Evolutionary conservation across 2,113 vertebrate genomes (phyloP), one percentile per base, ranked within the genome.

Genomic region (Notarius quadriscutis): DNA sequence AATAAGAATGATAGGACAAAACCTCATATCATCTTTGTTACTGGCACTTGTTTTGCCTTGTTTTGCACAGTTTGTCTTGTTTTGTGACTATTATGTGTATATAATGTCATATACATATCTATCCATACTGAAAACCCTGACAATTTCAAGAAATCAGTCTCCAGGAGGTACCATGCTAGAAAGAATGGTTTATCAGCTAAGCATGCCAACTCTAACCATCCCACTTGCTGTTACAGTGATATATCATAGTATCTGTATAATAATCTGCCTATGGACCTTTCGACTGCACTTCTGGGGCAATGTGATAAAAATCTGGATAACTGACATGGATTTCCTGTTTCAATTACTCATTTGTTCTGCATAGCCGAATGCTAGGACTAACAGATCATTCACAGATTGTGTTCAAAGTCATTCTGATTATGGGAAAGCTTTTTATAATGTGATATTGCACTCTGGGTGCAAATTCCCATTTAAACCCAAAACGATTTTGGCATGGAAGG

Each of bases 271-370:
- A 25, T 12, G 48, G 20, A 27, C 50, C 53, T 78, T 27, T 78
- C 6, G 27, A 15, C 48, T 65, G 34, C 1, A 63, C 12, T 67
- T 65, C 22, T 50, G 81, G 22, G 8, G 12, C 34, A 65, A n/a
- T 63, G 8, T 48, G 10, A 62, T 81, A 41, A 17, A 81, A 67
- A 83, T 83, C 82, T 67, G 48, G 25, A 53, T 69, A 27, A 83
- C 14, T 18, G 25, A 18, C 17, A 62, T 41, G 27, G 57, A 60
- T 50, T 63, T 65, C 12, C 63, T 80, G 53, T 80, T 60, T 81
- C 17, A 81, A 12, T 77, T 7, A 53, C 11, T 51, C 1, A 53
- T 77, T 77, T 77, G 74, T 77, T 22, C 48, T 50, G 22, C 12
- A 17, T n/a, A 51, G 22, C 50, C 48, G 8, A 55, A 11, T 55